Conservation (phyloP, 2,797 vertebrate species). For the Phrynocephalus vlangalii region DNA sequence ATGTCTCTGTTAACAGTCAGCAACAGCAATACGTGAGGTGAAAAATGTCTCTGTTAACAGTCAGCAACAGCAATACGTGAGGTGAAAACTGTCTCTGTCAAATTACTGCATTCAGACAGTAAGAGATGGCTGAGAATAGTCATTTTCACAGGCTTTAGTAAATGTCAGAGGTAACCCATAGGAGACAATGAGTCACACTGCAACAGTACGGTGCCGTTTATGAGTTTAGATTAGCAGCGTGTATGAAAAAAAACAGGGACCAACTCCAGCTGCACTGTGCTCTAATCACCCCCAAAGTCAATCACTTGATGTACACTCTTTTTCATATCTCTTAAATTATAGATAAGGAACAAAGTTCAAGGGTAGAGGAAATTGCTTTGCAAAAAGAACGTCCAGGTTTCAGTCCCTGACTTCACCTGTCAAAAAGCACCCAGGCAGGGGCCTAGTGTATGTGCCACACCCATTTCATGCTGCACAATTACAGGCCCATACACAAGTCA, state of each 20-base stretch:
- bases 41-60: background rate
- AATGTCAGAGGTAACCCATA: slow-evolving; percentile 18
- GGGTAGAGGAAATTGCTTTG: background rate
- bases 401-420: background rate
- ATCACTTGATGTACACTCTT: background rate
- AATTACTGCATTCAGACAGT: slow-evolving; percentile 22
- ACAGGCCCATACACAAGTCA: background rate
- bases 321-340: background rate
- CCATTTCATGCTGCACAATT: background rate
- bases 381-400: background rate
- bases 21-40: background rate
- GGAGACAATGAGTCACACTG: slow-evolving; percentile 11
- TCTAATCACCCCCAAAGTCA: background rate
- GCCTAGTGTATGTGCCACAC: background rate
- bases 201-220: slow-evolving; percentile 8
- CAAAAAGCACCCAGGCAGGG: background rate
- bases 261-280: slow-evolving; percentile 17
- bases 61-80: background rate
- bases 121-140: background rate
- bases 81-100: background rate
- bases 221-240: background rate
- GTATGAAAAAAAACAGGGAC: slow-evolving; percentile 7
- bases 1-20: background rate
- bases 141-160: slow-evolving; percentile 2
- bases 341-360: background rate